phyloP scores from a whole-genome alignment of 2,888 invertebrate genomes.

The Hoplodrina blanda region DNA sequence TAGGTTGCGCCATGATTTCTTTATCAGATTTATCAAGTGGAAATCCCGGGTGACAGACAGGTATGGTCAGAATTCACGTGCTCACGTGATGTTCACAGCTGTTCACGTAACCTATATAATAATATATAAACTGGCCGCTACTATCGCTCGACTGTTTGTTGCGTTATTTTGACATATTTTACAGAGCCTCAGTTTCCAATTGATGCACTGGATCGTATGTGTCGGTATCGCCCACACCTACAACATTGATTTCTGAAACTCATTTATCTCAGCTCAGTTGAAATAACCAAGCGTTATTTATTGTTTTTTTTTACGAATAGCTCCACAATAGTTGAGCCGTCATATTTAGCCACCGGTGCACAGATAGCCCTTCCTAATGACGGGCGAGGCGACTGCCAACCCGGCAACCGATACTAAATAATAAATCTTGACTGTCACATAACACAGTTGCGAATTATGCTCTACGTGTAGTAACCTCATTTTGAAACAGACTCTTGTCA shows the following conservation, averaged over 20 bases:
- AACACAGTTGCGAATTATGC: constrained; percentile 50
- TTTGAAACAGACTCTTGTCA: constrained; percentile 32
- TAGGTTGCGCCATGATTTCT: background rate
- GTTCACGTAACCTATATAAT: constrained; percentile 7
- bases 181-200: constrained; percentile 5
- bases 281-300: constrained; percentile 1
- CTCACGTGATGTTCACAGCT: background rate
- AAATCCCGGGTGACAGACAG: background rate
- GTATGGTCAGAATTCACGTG: background rate
- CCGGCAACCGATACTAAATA: constrained; percentile 64
- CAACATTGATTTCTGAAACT: background rate
- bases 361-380: constrained; percentile 55
- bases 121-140: background rate
- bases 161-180: background rate
- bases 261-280: background rate
- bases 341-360: constrained; percentile 64
- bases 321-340: constrained; percentile 54
- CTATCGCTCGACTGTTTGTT: background rate
- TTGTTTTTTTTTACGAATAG: background rate
- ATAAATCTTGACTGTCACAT: constrained; percentile 66
- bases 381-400: constrained; percentile 66
- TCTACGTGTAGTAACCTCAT: constrained; percentile 50
- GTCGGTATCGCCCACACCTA: background rate
- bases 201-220: background rate
- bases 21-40: background rate